Evolutionary conservation across 2,888 invertebrate species (phyloP), one percentile per base, ranked within the genome.

Genomic region (Apamea anceps): DNA sequence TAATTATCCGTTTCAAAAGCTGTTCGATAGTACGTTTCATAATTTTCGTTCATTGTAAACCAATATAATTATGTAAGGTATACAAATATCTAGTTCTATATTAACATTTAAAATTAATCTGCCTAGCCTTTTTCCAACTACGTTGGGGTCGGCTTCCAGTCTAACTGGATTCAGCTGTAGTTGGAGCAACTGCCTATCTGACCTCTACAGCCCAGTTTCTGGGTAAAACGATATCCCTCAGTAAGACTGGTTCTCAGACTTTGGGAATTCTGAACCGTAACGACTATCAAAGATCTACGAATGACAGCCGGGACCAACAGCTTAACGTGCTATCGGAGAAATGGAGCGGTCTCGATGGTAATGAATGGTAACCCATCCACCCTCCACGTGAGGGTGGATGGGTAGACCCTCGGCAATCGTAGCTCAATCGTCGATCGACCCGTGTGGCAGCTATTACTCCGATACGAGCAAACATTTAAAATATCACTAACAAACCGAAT

Each of bases 401-500:
- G 4, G 10, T 25, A 1, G 5, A 54, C 13, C 21, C 1, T 21
- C 7, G 4, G 13, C 12, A 28, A 28, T 3, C n/a, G 18, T 45
- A 12, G 10, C 0, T 18, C 28, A 51, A 70, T 25, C 28, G 13
- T 21, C 3, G 7, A 28, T 13, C 8, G 21, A 21, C 28, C 4
- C 28, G 4, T 21, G 7, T 7, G 21, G 48, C 21, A 7, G 28
- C 28, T 21, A 21, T 13, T 28, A 13, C 8, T 48, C 25, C 21
- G 21, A 28, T 3, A 51, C 4, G 8, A 10, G 37, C 54, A 54
- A 60, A 60, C 25, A 71, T 81, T 75, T 71, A 21, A 80, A 84
- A 85, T 76, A 80, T 72, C 67, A 82, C 75, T 77, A 79, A 45
- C 65, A 81, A 79, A 79, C 62, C 68, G 72, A 79, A 74, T 54